Evolutionary conservation across 2,797 vertebrate genomes (phyloP).

Genomic region (Serranus cabrilla): DNA sequence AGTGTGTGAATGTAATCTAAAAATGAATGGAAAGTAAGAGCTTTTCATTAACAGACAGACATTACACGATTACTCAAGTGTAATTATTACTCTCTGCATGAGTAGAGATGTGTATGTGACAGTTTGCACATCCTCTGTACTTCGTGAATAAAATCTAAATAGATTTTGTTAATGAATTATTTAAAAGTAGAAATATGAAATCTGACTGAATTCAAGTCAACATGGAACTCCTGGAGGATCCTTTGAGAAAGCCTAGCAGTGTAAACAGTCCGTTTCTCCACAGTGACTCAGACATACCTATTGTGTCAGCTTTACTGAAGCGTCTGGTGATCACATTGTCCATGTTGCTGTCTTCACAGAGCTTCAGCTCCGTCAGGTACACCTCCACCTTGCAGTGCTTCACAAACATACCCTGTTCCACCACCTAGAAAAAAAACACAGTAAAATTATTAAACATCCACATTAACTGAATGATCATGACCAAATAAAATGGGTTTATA

Average conservation of each 20-base stretch:
- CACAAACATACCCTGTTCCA: conserved; percentile 99
- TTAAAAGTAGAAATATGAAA: not conserved
- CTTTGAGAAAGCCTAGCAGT: not conserved
- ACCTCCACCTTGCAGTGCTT: conserved; percentile 99
- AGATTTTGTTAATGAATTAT: not conserved
- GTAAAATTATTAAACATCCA: not conserved
- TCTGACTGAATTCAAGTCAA: not conserved
- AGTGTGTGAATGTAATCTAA: not conserved
- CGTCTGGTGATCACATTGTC: conserved; percentile 95
- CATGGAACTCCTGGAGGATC: too few species aligned
- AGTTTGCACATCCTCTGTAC: not conserved
- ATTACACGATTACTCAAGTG: not conserved
- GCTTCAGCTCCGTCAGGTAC: conserved; percentile 97
- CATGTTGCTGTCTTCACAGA: conserved; percentile 98
- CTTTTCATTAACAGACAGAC: not conserved
- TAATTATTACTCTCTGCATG: not conserved
- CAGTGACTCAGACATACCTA: conserved; percentile 86
- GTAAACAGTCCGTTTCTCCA: not conserved
- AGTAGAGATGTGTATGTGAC: not conserved
- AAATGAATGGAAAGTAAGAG: not conserved
- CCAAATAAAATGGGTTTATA: not conserved
- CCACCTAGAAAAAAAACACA: conserved; percentile 87
- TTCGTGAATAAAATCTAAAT: not conserved
- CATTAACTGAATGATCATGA: not conserved
- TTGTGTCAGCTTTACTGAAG: conserved; percentile 99